Evolutionary conservation across 2,113 vertebrate genomes (phyloP).

Genomic region (Buteo buteo): DNA sequence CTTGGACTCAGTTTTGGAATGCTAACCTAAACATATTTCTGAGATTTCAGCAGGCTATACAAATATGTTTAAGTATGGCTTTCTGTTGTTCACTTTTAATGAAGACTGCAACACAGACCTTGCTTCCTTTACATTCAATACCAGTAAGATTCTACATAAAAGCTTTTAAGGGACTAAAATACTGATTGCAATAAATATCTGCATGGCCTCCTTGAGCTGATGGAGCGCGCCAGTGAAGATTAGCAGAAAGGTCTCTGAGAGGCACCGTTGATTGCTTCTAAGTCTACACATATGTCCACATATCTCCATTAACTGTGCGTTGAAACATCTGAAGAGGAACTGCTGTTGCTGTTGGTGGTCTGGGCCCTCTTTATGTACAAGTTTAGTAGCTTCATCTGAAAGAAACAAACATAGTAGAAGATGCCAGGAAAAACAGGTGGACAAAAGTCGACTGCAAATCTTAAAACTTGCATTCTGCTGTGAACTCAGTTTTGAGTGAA

Average conservation of each 20-base stretch:
- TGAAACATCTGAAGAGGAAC: constrained; percentile 94
- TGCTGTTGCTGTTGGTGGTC: constrained; percentile 96
- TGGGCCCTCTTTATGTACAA: constrained; percentile 97
- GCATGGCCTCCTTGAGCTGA: constrained; percentile 66
- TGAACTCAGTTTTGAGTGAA: not conserved
- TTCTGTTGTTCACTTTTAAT: constrained; percentile 48
- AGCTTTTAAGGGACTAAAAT: constrained; percentile 80
- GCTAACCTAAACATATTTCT: constrained; percentile 41
- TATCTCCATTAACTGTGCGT: constrained; percentile 89
- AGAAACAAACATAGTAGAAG: not conserved
- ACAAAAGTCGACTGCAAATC: not conserved
- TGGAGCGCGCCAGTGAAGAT: constrained; percentile 51
- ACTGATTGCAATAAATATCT: constrained; percentile 81
- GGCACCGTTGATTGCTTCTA: constrained; percentile 69
- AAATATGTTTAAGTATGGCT: constrained; percentile 62
- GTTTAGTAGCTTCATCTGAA: constrained; percentile 95
- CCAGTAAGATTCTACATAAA: constrained; percentile 75
- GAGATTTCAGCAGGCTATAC: constrained; percentile 51
- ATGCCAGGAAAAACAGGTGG: not conserved
- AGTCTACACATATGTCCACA: constrained; percentile 60
- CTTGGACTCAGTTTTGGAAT: not conserved
- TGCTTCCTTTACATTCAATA: constrained; percentile 80
- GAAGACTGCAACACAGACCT: constrained; percentile 71
- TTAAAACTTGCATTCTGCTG: rapidly evolving
- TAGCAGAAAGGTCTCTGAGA: constrained; percentile 70